Conservation (phyloP, 2,113 vertebrate species). For the Butastur rufipennis region DNA sequence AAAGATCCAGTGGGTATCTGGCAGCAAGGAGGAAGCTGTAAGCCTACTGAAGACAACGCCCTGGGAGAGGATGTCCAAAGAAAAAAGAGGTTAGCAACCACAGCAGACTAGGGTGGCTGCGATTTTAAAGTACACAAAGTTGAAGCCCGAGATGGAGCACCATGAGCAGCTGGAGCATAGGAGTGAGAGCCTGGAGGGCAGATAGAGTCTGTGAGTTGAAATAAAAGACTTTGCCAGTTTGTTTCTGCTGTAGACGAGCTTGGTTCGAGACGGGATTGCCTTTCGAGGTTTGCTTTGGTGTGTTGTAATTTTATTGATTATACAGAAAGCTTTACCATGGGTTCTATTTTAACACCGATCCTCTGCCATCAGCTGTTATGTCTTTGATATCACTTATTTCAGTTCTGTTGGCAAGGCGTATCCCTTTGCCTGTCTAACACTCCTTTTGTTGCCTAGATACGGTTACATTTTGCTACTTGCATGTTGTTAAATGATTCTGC, state of each 20-base stretch:
- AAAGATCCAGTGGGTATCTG: background rate
- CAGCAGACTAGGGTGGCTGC: background rate
- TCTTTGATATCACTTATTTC: background rate
- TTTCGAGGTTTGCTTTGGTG: background rate
- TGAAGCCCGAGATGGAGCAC: background rate
- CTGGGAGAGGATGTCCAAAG: background rate
- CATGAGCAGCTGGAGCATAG: background rate
- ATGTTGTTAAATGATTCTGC: background rate
- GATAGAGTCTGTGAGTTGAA: background rate
- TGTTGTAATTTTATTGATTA: background rate
- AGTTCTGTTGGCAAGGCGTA: background rate
- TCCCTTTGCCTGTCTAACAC: background rate
- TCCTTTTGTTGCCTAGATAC: slow-evolving; percentile 35
- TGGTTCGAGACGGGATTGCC: background rate
- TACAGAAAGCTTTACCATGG: background rate
- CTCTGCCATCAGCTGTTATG: background rate
- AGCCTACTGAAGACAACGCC: background rate
- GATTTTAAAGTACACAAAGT: background rate
- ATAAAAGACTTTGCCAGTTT: background rate
- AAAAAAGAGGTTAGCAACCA: background rate
- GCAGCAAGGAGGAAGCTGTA: background rate
- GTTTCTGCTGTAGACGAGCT: background rate
- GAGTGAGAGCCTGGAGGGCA: background rate
- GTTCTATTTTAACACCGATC: background rate
- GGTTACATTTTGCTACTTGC: background rate